Evolutionary conservation across 2,888 invertebrate species (phyloP).

Genomic region (Ennomos erosarius): DNA sequence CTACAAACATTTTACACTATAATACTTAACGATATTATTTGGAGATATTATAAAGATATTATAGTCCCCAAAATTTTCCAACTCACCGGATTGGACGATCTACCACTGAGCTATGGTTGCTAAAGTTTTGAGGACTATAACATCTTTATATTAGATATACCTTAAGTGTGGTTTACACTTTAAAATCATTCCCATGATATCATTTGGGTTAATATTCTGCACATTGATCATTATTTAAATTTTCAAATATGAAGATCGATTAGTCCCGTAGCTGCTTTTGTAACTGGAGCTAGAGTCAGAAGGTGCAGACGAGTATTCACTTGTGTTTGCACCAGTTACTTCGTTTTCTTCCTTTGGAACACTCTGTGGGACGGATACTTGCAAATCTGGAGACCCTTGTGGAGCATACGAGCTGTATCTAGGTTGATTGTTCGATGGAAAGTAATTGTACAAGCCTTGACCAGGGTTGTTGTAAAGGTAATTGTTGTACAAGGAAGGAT

Average conservation of each 20-base stretch:
- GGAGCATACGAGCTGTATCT: conserved; percentile 65
- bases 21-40: conserved; percentile 29
- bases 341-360: conserved; percentile 73
- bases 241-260: conserved; percentile 63
- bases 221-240: too few species aligned
- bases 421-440: conserved; percentile 67
- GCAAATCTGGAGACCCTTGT: conserved; percentile 57
- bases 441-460: conserved; percentile 72
- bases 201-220: too few species aligned
- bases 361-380: conserved; percentile 56
- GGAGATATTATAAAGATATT: conserved; percentile 22
- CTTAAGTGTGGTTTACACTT: too few species aligned
- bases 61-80: too few species aligned
- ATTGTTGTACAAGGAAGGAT: conserved; percentile 67
- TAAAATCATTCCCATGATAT: too few species aligned
- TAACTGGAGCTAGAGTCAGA: conserved; percentile 65
- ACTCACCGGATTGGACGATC: too few species aligned
- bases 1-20: conserved; percentile 37
- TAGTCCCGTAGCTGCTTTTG: conserved; percentile 64
- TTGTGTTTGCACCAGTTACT: conserved; percentile 53
- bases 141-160: too few species aligned
- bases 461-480: conserved; percentile 64
- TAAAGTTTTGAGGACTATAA: too few species aligned
- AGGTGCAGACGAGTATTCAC: conserved; percentile 62
- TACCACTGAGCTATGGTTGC: too few species aligned